Conservation (phyloP, 2,797 vertebrate genomes). For the Lutjanus campechanus region DNA sequence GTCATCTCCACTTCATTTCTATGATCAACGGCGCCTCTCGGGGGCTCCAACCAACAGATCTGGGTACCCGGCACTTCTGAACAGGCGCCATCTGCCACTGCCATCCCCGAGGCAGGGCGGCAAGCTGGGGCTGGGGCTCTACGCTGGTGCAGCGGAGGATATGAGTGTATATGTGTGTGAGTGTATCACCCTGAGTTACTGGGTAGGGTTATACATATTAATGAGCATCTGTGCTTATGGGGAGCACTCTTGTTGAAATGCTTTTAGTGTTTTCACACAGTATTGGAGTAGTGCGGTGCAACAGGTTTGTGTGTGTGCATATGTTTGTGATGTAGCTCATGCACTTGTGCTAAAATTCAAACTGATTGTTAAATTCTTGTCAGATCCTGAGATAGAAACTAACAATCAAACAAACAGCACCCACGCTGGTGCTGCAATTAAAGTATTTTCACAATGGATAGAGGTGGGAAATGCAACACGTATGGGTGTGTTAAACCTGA, state of each 20-base stretch:
- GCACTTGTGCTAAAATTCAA: slow-evolving; percentile 13
- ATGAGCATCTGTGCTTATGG: slow-evolving; percentile 72
- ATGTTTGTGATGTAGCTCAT: neutral
- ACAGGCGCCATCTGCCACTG: slow-evolving; percentile 75
- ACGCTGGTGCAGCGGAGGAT: slow-evolving; percentile 41
- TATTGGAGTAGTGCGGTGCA: slow-evolving; percentile 1
- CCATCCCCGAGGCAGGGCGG: slow-evolving; percentile 59
- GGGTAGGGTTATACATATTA: slow-evolving; percentile 63
- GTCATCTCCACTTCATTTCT: slow-evolving; percentile 74
- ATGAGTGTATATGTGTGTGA: slow-evolving; percentile 37
- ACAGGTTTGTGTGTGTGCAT: slow-evolving; percentile 44
- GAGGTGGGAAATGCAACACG: neutral
- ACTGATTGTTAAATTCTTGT: neutral
- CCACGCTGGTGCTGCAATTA: neutral
- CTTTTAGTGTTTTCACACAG: slow-evolving; percentile 51
- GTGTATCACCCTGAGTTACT: slow-evolving; percentile 47
- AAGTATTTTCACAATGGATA: neutral
- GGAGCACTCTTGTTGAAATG: slow-evolving; percentile 43
- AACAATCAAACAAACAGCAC: neutral
- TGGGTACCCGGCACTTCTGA: slow-evolving; percentile 66
- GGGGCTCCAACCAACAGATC: slow-evolving; percentile 64
- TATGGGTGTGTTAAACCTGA: neutral
- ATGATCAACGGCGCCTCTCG: slow-evolving; percentile 72
- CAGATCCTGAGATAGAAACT: neutral
- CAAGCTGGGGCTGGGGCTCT: slow-evolving; percentile 52